Base-by-base conservation (phyloP, 1,140 invertebrate genomes). In the Psix sp. region DNA sequence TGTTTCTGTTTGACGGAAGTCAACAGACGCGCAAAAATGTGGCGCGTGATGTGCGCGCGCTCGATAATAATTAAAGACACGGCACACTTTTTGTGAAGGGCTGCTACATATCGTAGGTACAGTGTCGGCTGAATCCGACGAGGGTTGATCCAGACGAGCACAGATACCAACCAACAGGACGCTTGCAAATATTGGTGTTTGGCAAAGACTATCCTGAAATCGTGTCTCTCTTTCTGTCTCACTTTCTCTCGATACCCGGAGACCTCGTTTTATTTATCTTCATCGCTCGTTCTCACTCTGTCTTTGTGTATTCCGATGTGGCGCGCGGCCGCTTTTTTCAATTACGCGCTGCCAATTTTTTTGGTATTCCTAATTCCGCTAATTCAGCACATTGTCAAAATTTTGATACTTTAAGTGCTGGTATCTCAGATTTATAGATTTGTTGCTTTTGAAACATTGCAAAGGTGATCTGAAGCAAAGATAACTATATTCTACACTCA, bases 171-270 rank as follows among this genome's bases (percentile, higher is more conserved):
- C 85, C 85, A 82, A 84, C 84, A 84, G 85, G 83, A 83, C 78
- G 81, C 80, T 84, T 82, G 86, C 86, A 87, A 86, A 87, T 87
- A 87, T 87, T 87, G 82, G 83, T 86, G 81, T 86, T 87, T 87
- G 86, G 82, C 84, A 86, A 87, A 87, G 86, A 87, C 86, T 85
- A 87, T 84, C 85, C 85, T 81, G 81, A 84, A 87, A 84, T 80
- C 82, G 81, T 83, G 81, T 86, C 82, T 80, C 84, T 86, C 80
- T 74, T 76, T 77, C 72, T 60, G 54, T 77, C 74, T 80, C 77
- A 42, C 74, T 74, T 68, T 57, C 66, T 52, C 65, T 24, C 49
- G 63, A 60, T 59, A 66, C 48, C 57, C 54, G n/a, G 1, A 15
- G 31, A 15, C 40, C 40, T 51, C 38, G 17, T 62, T 76, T 71